Percentiles rank a stretch among this genome's conserved stretches.
phyloP scores from a whole-genome alignment of 2,888 invertebrate genomes.

The Lissonota sp. region DNA sequence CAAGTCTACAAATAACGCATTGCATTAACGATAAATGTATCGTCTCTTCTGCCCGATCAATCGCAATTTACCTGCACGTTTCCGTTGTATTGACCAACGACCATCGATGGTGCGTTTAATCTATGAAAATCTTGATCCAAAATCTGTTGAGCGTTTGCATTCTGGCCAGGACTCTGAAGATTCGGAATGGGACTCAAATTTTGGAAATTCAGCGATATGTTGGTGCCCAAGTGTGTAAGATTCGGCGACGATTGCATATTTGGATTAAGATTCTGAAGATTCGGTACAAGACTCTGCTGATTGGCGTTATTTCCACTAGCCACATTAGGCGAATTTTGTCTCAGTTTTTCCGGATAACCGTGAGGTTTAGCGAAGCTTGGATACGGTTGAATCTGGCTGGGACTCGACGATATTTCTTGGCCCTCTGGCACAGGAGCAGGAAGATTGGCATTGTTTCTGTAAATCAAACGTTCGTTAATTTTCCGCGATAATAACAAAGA shows the following conservation, averaged over 20 bases:
- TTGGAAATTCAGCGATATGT: conserved; percentile 81
- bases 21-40: not conserved
- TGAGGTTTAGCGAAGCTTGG: conserved; percentile 78
- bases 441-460: conserved; percentile 90
- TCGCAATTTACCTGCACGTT: conserved; percentile 75
- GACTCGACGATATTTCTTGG: conserved; percentile 87
- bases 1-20: not conserved
- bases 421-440: conserved; percentile 95
- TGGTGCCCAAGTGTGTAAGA: conserved; percentile 77
- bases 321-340: conserved; percentile 79
- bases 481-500: too few relatives aligned
- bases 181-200: conserved; percentile 82
- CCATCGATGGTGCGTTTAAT: conserved; percentile 74
- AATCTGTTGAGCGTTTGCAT: conserved; percentile 75
- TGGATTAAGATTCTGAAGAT: conserved; percentile 82
- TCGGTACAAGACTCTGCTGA: conserved; percentile 81
- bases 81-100: conserved; percentile 79
- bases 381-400: conserved; percentile 78
- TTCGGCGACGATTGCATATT: conserved; percentile 83
- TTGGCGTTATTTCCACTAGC: conserved; percentile 73
- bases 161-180: conserved; percentile 75
- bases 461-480: conserved; percentile 20
- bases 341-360: conserved; percentile 78
- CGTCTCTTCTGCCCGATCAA: not conserved
- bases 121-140: conserved; percentile 80